A percentile compares a stretch with the other conserved stretches of the same genome.
Conservation (phyloP, 2,113 vertebrate species). For the Oreotrochilus melanogaster region DNA sequence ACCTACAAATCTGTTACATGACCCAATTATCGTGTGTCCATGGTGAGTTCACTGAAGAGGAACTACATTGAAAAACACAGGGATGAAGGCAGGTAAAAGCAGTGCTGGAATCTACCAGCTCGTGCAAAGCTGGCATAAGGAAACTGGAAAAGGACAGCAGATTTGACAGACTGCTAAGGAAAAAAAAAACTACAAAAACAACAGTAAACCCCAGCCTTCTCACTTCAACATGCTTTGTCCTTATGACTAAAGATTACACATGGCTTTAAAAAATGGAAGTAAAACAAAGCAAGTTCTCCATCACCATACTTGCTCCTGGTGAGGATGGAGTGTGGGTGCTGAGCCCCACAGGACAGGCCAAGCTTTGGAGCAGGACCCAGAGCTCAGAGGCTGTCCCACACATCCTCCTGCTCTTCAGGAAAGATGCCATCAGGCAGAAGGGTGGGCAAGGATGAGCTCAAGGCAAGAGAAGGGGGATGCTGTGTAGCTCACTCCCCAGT, state of each 20-base stretch:
- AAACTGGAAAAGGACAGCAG: background rate
- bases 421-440: background rate
- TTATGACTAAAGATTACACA: background rate
- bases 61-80: background rate
- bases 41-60: background rate
- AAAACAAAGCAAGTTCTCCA: background rate
- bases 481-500: background rate
- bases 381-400: background rate
- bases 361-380: background rate
- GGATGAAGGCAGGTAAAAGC: background rate
- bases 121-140: background rate
- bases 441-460: background rate
- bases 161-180: background rate
- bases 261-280: background rate
- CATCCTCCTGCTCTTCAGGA: fast-evolving
- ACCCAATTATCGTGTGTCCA: fast-evolving
- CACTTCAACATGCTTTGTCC: background rate
- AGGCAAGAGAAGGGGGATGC: background rate
- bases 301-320: fast-evolving
- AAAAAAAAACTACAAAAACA: background rate
- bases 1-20: background rate
- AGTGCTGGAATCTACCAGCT: background rate
- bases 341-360: background rate
- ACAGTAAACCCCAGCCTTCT: background rate
- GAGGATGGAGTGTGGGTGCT: fast-evolving